phyloP scores from a whole-genome alignment of 2,888 invertebrate genomes.

The Plebejus argus region DNA sequence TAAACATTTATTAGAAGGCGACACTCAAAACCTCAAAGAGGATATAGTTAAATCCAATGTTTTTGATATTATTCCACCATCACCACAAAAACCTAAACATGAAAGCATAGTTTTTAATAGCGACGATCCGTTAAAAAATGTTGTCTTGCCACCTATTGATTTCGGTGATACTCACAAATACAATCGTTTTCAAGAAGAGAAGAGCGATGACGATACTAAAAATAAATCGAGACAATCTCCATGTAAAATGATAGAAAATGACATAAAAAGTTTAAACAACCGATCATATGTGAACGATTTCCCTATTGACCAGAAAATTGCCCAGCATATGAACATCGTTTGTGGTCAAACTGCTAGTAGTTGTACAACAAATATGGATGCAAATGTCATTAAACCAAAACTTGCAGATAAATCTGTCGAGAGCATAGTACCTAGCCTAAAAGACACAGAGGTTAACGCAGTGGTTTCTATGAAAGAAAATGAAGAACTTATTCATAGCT shows the following conservation, averaged over 20 bases:
- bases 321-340: conserved; percentile 31
- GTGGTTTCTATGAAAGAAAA: conserved; percentile 64
- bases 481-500: conserved; percentile 56
- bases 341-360: conserved; percentile 43
- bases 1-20: background rate
- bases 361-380: conserved; percentile 39
- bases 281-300: background rate
- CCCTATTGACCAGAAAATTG: background rate
- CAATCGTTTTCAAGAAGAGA: conserved; percentile 37
- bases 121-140: conserved; percentile 65
- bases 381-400: conserved; percentile 45
- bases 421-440: conserved; percentile 44
- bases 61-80: conserved; percentile 31
- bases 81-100: conserved; percentile 29
- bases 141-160: conserved; percentile 47
- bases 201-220: background rate
- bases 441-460: conserved; percentile 59
- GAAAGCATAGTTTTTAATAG: conserved; percentile 61
- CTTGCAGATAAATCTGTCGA: conserved; percentile 51
- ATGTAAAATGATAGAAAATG: background rate
- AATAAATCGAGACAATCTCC: background rate
- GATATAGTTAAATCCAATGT: conserved; percentile 7
- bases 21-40: background rate
- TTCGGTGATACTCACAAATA: conserved; percentile 53
- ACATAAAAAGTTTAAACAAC: background rate